These are phyloP conservation scores for Drosophila austrosaltans DNA, from an alignment of 2,888 invertebrate species.

Conservation along the genomic window DNA sequence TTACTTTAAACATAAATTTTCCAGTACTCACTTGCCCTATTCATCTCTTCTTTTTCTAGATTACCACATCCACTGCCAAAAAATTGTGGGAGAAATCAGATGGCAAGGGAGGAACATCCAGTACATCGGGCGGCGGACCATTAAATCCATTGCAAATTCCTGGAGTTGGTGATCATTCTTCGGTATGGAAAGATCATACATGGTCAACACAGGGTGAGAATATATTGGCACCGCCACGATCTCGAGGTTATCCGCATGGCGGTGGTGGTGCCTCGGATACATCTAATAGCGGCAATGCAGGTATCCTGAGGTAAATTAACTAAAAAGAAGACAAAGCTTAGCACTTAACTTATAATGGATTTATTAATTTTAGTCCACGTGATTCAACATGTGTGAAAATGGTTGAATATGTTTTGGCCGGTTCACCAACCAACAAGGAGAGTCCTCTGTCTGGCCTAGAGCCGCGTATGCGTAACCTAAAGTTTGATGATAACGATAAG, in stretches of 20 bases:
- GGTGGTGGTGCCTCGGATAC: slow-evolving; percentile 85
- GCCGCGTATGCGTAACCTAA: slow-evolving; percentile 87
- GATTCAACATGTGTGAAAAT: slow-evolving; percentile 97
- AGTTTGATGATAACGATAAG: slow-evolving; percentile 85
- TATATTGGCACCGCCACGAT: slow-evolving; percentile 90
- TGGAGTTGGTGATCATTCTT: slow-evolving; percentile 87
- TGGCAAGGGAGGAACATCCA: slow-evolving; percentile 88
- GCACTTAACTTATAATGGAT: not conserved
- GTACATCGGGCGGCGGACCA: slow-evolving; percentile 87
- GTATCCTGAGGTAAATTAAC: slow-evolving; percentile 81
- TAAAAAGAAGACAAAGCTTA: not conserved
- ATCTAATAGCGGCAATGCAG: slow-evolving; percentile 84
- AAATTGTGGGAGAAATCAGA: slow-evolving; percentile 95
- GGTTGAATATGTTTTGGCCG: slow-evolving; percentile 98
- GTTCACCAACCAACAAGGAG: slow-evolving; percentile 92
- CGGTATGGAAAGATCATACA: slow-evolving; percentile 96
- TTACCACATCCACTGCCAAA: slow-evolving; percentile 96
- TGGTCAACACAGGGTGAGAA: slow-evolving; percentile 96
- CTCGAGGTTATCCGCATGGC: slow-evolving; percentile 86
- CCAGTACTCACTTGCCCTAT: slow-evolving; percentile 1
- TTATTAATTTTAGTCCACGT: slow-evolving; percentile 87
- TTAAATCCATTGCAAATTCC: slow-evolving; percentile 89
- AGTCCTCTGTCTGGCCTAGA: slow-evolving; percentile 85
- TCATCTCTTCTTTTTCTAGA: slow-evolving; percentile 84
- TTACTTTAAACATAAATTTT: not conserved